These are phyloP conservation scores for Hemicordylus capensis DNA, from an alignment of 2,113 vertebrate species.

Conservation along the genomic window DNA sequence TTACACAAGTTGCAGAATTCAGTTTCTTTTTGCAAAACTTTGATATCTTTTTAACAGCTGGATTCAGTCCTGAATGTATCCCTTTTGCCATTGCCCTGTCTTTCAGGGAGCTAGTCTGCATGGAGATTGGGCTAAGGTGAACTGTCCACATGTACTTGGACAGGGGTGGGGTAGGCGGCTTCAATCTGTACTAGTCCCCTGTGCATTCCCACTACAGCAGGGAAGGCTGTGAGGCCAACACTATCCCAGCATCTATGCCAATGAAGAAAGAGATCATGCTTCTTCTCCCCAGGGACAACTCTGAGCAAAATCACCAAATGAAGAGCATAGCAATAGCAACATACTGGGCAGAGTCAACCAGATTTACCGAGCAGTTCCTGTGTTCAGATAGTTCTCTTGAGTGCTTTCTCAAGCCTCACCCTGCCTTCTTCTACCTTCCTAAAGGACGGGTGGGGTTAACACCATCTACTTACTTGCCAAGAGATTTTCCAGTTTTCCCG, in stretches of 20 bases:
- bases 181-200: not conserved
- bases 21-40: not conserved
- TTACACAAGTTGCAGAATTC: not conserved
- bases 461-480: slow-evolving; percentile 14
- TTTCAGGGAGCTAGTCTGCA: not conserved
- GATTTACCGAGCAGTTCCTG: no score
- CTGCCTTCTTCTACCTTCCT: no score
- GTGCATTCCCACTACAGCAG: not conserved
- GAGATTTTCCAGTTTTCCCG: slow-evolving; percentile 20
- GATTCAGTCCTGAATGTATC: not conserved
- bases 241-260: no score
- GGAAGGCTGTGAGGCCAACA: not conserved
- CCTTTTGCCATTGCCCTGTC: not conserved
- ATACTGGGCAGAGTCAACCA: not conserved
- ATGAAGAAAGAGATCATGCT: no score
- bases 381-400: not conserved
- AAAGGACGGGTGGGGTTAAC: no score
- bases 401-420: not conserved
- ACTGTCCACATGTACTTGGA: no score
- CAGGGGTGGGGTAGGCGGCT: no score
- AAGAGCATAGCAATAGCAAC: not conserved
- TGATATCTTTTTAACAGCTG: no score
- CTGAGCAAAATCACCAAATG: not conserved
- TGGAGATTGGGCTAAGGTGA: not conserved
- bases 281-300: not conserved